These are phyloP conservation scores for Oithona nana DNA, from an alignment of 2,888 invertebrate genomes.

Conservation along the genomic window DNA sequence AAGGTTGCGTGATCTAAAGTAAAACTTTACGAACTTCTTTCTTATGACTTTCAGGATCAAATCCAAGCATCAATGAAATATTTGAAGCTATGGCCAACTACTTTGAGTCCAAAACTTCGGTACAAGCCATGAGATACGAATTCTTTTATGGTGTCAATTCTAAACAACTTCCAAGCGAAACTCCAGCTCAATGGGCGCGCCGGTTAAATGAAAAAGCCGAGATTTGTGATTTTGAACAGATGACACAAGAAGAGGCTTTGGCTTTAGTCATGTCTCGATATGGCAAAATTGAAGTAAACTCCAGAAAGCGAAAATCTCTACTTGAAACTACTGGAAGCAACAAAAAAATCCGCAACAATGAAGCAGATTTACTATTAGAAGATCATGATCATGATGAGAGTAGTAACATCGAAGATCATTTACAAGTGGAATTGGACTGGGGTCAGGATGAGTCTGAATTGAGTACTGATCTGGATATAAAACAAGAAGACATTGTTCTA, in stretches of 20 bases:
- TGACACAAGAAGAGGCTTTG: neutral
- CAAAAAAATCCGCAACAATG: neutral
- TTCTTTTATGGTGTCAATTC: neutral
- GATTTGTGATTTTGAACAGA: neutral
- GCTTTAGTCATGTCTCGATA: neutral
- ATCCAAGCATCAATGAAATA: neutral
- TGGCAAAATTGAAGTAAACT: neutral
- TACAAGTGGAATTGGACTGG: neutral
- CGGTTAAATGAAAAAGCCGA: neutral
- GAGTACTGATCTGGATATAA: neutral
- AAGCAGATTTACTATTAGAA: neutral
- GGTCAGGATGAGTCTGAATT: neutral
- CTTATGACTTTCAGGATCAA: neutral
- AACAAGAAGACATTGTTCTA: no score
- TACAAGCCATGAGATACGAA: neutral
- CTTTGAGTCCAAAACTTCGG: neutral
- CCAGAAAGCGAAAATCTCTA: neutral
- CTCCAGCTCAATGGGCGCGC: neutral
- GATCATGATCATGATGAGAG: neutral
- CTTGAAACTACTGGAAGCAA: neutral
- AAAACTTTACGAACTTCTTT: no score
- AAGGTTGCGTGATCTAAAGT: no score
- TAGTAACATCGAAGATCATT: neutral
- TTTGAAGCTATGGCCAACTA: neutral
- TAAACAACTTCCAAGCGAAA: neutral